Evolutionary conservation across 2,888 invertebrate genomes (phyloP), one percentile per base, ranked within the genome.

Genomic region (Lasioglossum zephyrum): DNA sequence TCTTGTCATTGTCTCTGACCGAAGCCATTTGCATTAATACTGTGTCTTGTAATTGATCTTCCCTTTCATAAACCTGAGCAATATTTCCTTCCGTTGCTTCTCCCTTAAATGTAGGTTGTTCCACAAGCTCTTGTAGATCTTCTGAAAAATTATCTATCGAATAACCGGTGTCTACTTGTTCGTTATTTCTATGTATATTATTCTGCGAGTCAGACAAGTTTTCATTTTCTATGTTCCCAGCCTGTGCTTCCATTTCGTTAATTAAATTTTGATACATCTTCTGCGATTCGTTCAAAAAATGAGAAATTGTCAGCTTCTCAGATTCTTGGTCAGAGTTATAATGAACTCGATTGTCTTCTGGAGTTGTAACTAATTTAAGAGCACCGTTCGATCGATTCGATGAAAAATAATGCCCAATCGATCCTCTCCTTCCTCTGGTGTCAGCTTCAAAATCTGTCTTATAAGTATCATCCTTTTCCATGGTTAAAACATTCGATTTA

Each of bases 361-460:
- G 26, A 49, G 85, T 53, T 57, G 79, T 73, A 60, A 63, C 69
- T 44, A 66, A 69, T 41, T 85, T 77, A 73, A 83, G 57, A 47
- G 36, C 76, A 77, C 80, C 75, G 44, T 69, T 78, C 57, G 81
- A 60, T 69, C 69, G 75, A 57, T 84, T 77, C 11, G 36, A 39
- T 9, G 53, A 47, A 22, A 78, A 26, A 39, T 82, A 73, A 69
- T 85, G 69, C 39, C 69, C 31, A 77, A 63, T 73, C 22, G 75
- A 63, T 77, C 81, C 63, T 77, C 83, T 87, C 78, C 44, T 80
- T 81, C 82, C 66, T 49, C 83, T 78, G 9, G 73, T 74, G 57
- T 89, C 89, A 73, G 57, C 11, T 31, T 91, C 91, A 11, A 88
- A 88, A 60, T 85, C 87, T 47, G 86, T 90, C 31, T 87, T 87